Percentiles rank a stretch among this genome's conserved stretches.
Evolutionary conservation across 2,113 vertebrate genomes (phyloP).

Genomic region (Scytalopus superciliaris): DNA sequence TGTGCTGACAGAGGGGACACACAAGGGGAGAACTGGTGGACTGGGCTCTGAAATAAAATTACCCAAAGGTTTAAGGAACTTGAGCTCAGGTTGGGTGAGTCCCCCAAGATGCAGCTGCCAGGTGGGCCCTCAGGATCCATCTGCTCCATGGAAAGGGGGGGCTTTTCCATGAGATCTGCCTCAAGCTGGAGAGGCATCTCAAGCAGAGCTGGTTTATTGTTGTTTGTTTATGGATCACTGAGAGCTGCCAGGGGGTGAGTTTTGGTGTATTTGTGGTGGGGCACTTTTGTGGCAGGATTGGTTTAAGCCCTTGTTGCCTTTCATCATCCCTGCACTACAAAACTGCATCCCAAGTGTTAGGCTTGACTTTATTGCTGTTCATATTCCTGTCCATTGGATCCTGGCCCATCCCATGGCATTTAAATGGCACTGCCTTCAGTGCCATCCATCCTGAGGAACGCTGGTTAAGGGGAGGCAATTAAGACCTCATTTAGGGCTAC

Average conservation of each 20-base stretch:
- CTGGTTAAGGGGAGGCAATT: background rate
- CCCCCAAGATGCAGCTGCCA: background rate
- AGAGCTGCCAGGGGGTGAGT: background rate
- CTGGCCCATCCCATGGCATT: background rate
- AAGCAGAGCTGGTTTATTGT: background rate
- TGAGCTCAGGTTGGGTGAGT: background rate
- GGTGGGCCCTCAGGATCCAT: background rate
- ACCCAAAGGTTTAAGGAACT: background rate
- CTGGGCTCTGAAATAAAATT: background rate
- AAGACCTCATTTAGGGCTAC: background rate
- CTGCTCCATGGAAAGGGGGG: background rate
- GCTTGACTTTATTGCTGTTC: background rate
- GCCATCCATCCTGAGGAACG: background rate
- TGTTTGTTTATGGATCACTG: background rate
- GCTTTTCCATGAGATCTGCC: background rate
- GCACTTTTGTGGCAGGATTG: background rate
- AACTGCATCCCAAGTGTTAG: background rate
- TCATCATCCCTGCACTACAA: background rate
- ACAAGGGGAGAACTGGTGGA: background rate
- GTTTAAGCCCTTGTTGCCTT: background rate
- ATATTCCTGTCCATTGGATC: fast-evolving
- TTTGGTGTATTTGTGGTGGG: fast-evolving
- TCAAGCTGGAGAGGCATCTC: background rate
- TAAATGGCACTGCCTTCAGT: background rate
- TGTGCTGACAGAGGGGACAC: background rate